phyloP scores from a whole-genome alignment of 2,797 vertebrate species.

The Tapirus indicus region DNA sequence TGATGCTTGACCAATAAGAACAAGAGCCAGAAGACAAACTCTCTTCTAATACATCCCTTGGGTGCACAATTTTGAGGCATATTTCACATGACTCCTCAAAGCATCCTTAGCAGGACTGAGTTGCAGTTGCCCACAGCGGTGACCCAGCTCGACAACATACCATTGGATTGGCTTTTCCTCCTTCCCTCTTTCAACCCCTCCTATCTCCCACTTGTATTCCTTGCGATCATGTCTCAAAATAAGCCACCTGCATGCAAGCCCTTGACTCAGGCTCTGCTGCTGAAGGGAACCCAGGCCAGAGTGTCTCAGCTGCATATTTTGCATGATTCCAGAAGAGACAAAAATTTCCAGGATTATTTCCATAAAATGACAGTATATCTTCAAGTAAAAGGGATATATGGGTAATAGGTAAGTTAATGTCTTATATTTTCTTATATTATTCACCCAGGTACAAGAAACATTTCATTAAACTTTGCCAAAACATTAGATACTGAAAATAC shows the following conservation, averaged over 20 bases:
- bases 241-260: not conserved
- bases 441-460: not conserved
- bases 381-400: not conserved
- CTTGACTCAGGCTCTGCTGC: not conserved
- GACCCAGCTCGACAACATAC: not conserved
- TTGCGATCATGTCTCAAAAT: not conserved
- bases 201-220: not conserved
- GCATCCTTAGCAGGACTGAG: not conserved
- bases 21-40: not conserved
- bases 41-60: not conserved
- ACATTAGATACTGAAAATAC: not conserved
- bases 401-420: not conserved
- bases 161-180: not conserved
- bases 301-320: not conserved
- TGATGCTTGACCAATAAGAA: not conserved
- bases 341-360: not conserved
- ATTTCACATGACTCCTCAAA: not conserved
- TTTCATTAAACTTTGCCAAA: constrained; percentile 1
- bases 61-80: not conserved
- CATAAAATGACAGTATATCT: not conserved
- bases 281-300: not conserved
- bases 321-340: not conserved
- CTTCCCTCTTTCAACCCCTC: not conserved
- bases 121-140: not conserved
- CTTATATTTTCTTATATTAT: not conserved